These are phyloP conservation scores for Amazona guildingii DNA, from an alignment of 2,113 vertebrate species.

Conservation along the genomic window DNA sequence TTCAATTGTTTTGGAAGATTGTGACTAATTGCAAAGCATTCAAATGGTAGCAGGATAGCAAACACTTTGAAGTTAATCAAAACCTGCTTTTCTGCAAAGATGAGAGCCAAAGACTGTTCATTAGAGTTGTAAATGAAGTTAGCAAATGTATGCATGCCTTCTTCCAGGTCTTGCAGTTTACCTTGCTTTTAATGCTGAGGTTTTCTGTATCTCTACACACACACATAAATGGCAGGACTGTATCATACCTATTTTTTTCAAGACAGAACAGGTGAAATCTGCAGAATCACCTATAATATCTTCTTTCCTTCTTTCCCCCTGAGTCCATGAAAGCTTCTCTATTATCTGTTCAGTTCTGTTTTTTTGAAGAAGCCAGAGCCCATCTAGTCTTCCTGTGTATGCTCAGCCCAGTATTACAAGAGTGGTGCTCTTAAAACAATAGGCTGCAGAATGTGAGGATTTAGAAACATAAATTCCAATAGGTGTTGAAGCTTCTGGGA, in stretches of 20 bases:
- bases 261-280: neutral
- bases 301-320: neutral
- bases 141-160: neutral
- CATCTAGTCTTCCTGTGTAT: neutral
- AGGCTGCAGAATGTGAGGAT: neutral
- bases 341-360: neutral
- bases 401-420: neutral
- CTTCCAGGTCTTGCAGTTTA: neutral
- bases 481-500: neutral
- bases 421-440: neutral
- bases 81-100: neutral
- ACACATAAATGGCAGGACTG: neutral
- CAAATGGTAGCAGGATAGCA: neutral
- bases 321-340: neutral
- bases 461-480: neutral
- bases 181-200: neutral
- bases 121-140: neutral
- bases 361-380: neutral
- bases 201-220: neutral
- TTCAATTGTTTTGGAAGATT: neutral
- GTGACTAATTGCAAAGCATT: neutral
- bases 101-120: neutral
- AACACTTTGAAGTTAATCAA: neutral
- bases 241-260: neutral
- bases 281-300: neutral